Evolutionary conservation across 2,888 invertebrate genomes (phyloP).

Genomic region (Epsilonema sp.): DNA sequence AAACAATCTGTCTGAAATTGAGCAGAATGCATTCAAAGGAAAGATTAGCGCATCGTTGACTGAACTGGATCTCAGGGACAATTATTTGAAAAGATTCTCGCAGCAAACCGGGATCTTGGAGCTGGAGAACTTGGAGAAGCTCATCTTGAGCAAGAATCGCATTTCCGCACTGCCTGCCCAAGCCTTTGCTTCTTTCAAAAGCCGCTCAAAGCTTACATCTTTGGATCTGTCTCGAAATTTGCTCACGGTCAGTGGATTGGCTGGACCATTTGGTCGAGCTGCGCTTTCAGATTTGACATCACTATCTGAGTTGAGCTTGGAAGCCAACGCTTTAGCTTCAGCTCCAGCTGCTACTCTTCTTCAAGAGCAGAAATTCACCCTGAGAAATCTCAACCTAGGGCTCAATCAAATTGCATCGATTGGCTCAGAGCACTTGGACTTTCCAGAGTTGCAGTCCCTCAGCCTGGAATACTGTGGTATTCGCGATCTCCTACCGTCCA

Average conservation of each 20-base stretch:
- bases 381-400: slow-evolving; percentile 25
- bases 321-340: slow-evolving; percentile 21
- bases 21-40: slow-evolving; percentile 24
- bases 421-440: slow-evolving; percentile 25
- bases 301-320: slow-evolving; percentile 25
- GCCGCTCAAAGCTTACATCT: slow-evolving; percentile 19
- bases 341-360: slow-evolving; percentile 22
- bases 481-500: slow-evolving; percentile 21
- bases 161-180: slow-evolving; percentile 15
- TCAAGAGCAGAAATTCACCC: slow-evolving; percentile 16
- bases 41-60: slow-evolving; percentile 20
- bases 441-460: slow-evolving; percentile 22
- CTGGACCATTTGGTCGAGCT: neutral
- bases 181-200: slow-evolving; percentile 18
- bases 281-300: slow-evolving; percentile 1
- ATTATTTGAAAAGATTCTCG: slow-evolving; percentile 22
- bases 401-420: slow-evolving; percentile 22
- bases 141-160: slow-evolving; percentile 24
- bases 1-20: slow-evolving; percentile 17
- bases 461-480: slow-evolving; percentile 29
- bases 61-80: slow-evolving; percentile 25
- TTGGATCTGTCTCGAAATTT: slow-evolving; percentile 23
- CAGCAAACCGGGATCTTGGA: slow-evolving; percentile 17
- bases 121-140: slow-evolving; percentile 21
- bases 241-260: slow-evolving; percentile 16